Evolutionary conservation across 2,888 invertebrate species (phyloP).

Genomic region (Lacanobia oleracea): DNA sequence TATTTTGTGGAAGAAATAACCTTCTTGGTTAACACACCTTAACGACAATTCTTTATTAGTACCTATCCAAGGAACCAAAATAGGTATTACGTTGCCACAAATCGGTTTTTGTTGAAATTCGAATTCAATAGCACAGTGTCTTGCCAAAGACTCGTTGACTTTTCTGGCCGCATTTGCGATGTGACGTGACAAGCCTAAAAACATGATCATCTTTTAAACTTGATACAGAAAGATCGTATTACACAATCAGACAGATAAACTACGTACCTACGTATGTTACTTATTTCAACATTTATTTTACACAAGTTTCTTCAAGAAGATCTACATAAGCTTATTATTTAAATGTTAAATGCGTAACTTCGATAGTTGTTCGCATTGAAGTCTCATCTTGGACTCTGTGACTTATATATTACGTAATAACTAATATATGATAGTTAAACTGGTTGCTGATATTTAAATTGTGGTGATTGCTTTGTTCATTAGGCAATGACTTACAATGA

Average conservation of each 20-base stretch:
- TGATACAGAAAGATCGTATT: slow-evolving; percentile 63
- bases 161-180: slow-evolving; percentile 72
- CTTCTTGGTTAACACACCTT: slow-evolving; percentile 6
- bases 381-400: slow-evolving; percentile 60
- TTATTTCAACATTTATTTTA: slow-evolving; percentile 71
- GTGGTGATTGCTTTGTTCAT: slow-evolving; percentile 46
- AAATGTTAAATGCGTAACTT: slow-evolving; percentile 70
- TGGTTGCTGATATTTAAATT: slow-evolving; percentile 46
- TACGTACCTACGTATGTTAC: slow-evolving; percentile 11
- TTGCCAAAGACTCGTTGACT: slow-evolving; percentile 66
- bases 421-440: slow-evolving; percentile 40
- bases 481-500: slow-evolving; percentile 40
- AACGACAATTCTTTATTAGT: slow-evolving; percentile 26
- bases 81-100: slow-evolving; percentile 39
- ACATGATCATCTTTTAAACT: slow-evolving; percentile 75
- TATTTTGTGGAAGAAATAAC: slow-evolving; percentile 20
- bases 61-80: slow-evolving; percentile 32
- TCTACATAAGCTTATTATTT: slow-evolving; percentile 68
- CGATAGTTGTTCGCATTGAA: slow-evolving; percentile 73
- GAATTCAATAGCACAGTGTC: slow-evolving; percentile 43
- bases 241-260: slow-evolving; percentile 68
- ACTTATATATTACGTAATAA: slow-evolving; percentile 45
- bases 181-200: slow-evolving; percentile 73
- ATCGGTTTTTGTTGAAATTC: slow-evolving; percentile 68
- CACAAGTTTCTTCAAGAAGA: slow-evolving; percentile 69